Evolutionary conservation across 2,113 vertebrate species (phyloP), one percentile per base, ranked within the genome.

Genomic region (Oncorhynchus nerka): DNA sequence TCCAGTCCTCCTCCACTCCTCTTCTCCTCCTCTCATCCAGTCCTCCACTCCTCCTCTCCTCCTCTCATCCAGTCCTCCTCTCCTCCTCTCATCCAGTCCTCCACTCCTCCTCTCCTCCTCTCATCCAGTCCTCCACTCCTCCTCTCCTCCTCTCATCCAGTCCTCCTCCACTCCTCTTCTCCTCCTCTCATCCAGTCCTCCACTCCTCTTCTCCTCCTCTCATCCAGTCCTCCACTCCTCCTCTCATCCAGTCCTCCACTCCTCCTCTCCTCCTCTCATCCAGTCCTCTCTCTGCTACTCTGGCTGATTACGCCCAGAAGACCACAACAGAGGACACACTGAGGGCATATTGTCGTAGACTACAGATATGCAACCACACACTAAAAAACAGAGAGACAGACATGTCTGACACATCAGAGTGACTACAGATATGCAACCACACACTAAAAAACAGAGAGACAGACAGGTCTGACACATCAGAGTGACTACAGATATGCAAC

Each of bases 251-350:
- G 24, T 24, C 24, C 24, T 39, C 8, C 39, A 11, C 2, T 2
- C 9, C 9, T 45, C 39, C 79, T 88, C 74, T 84, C 30, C 71
- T 39, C 80, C 24, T 16, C 55, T 73, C 12, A 34, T 51, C 57
- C 72, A 77, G 55, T n/a, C 66, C 76, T 77, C 81, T 71, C 49
- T 75, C 20, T 86, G 86, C 86, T 82, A 86, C 81, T 77, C 75
- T 48, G 11, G 39, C 16, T 62, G 59, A n/a, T n/a, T n/a, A 62
- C 7, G 3, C 55, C 55, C 55, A 15, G 15, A 57, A 20, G 13
- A 57, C 4, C 55, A 57, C 6, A 57, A 20, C 19, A 57, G 13
- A 57, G 19, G 15, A 57, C 55, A 20, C 55, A 20, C 55, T 5
- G 13, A 57, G 39, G 39, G 20, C 16, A 57, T 4, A 5, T 11